These are phyloP conservation scores for Dermatemys mawii DNA, from an alignment of 2,113 vertebrate genomes.

Conservation along the genomic window DNA sequence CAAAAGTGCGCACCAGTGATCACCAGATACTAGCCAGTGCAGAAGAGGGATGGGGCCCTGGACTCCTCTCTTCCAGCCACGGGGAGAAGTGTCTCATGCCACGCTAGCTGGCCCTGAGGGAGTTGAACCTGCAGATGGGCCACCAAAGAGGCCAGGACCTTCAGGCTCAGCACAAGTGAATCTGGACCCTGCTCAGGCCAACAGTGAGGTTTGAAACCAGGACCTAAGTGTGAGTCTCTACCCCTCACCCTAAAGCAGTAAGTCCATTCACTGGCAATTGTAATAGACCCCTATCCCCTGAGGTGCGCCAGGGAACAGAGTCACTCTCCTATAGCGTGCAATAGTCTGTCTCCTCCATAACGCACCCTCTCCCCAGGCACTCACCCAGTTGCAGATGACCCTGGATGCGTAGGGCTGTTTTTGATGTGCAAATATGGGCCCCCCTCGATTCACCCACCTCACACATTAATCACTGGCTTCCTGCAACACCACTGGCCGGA, in stretches of 20 bases:
- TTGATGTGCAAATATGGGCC: no score
- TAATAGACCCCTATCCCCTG: not conserved
- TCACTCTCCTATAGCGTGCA: not conserved
- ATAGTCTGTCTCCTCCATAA: not conserved
- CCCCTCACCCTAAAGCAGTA: not conserved
- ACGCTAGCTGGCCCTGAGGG: not conserved
- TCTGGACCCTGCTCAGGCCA: not conserved
- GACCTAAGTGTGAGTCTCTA: not conserved
- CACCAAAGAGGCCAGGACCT: not conserved
- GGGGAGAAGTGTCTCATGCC: not conserved
- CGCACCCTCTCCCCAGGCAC: no score
- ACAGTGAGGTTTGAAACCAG: not conserved
- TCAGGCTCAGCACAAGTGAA: not conserved
- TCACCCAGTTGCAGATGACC: no score
- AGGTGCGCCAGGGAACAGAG: not conserved
- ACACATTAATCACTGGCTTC: not conserved
- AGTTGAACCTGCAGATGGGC: not conserved
- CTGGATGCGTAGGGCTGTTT: not conserved
- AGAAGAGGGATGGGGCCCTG: not conserved
- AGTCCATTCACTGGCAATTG: not conserved
- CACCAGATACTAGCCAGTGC: no score
- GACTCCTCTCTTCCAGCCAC: not conserved
- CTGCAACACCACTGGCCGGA: not conserved
- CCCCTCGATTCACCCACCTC: not conserved
- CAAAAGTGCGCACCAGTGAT: no score